phyloP scores from a whole-genome alignment of 2,888 invertebrate genomes.

The Pyrrhia umbra region DNA sequence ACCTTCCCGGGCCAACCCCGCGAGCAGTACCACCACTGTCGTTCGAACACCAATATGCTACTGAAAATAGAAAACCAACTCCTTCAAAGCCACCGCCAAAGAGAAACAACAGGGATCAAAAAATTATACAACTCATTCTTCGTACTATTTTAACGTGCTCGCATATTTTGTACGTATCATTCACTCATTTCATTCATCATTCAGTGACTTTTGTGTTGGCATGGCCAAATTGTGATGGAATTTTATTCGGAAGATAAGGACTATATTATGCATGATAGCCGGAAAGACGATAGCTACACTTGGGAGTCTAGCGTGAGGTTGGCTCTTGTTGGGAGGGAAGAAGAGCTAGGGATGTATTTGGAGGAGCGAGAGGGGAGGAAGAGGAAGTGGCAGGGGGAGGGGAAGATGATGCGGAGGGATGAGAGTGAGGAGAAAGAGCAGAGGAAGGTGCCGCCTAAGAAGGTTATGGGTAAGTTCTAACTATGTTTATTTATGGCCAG shows the following conservation, averaged over 20 bases:
- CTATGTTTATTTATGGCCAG: neutral
- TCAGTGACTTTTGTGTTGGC: slow-evolving; percentile 74
- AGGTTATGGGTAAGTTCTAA: slow-evolving; percentile 83
- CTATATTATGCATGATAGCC: slow-evolving; percentile 81
- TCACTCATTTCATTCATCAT: slow-evolving; percentile 73
- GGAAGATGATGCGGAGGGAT: slow-evolving; percentile 80
- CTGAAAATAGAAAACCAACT: slow-evolving; percentile 93
- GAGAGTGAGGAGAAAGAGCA: slow-evolving; percentile 83
- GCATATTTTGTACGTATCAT: slow-evolving; percentile 42
- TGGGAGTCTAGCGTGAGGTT: slow-evolving; percentile 85
- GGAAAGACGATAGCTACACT: slow-evolving; percentile 78
- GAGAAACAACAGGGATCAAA: slow-evolving; percentile 96
- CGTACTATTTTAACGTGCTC: slow-evolving; percentile 93
- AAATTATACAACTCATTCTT: slow-evolving; percentile 97
- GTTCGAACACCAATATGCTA: slow-evolving; percentile 91
- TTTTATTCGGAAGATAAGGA: slow-evolving; percentile 74
- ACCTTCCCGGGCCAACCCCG: slow-evolving; percentile 74
- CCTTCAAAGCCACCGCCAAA: slow-evolving; percentile 95
- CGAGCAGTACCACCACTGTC: slow-evolving; percentile 79
- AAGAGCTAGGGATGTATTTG: slow-evolving; percentile 84
- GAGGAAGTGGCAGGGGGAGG: slow-evolving; percentile 84
- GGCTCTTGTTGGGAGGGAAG: slow-evolving; percentile 76
- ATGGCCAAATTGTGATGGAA: slow-evolving; percentile 83
- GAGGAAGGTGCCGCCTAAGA: slow-evolving; percentile 85
- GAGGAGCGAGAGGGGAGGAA: slow-evolving; percentile 84